A percentile compares a stretch with the other conserved stretches of the same genome.
Conservation (phyloP, 2,888 invertebrate genomes). For the Parelbella ahira region DNA sequence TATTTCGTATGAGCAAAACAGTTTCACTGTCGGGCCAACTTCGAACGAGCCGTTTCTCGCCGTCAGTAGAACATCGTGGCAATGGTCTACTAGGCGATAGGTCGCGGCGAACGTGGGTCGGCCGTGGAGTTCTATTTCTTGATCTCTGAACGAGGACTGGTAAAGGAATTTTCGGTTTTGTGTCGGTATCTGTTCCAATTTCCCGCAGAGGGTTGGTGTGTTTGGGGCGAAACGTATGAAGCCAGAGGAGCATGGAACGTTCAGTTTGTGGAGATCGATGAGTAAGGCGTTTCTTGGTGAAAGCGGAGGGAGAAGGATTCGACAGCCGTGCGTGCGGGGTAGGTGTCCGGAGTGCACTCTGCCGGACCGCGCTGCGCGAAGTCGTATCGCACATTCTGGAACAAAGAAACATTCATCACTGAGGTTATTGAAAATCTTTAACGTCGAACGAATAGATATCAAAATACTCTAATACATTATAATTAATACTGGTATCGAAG, state of each 20-base stretch:
- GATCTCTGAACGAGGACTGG: conserved; percentile 70
- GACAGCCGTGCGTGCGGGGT: conserved; percentile 75
- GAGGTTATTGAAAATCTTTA: too few species aligned
- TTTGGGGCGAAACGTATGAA: conserved; percentile 81
- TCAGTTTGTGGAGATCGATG: conserved; percentile 83
- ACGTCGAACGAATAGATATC: too few species aligned
- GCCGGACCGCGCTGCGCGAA: conserved; percentile 62
- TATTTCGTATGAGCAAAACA: conserved; percentile 85
- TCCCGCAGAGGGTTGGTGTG: conserved; percentile 82
- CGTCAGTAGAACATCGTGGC: conserved; percentile 84
- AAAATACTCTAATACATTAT: too few species aligned
- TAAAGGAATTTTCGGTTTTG: conserved; percentile 81
- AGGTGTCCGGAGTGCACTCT: conserved; percentile 77
- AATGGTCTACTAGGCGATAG: conserved; percentile 85
- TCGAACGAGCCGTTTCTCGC: conserved; percentile 84
- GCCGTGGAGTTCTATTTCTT: conserved; percentile 80
- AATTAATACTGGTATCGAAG: too few species aligned
- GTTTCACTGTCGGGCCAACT: conserved; percentile 79
- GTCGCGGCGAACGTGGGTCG: conserved; percentile 84
- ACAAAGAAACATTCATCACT: too few species aligned
- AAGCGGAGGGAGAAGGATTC: conserved; percentile 73
- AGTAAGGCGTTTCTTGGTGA: conserved; percentile 79
- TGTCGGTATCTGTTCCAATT: conserved; percentile 83
- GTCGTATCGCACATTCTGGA: conserved; percentile 82
- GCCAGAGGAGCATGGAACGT: conserved; percentile 84